Percentiles rank a stretch among this genome's conserved stretches.
Evolutionary conservation across 2,113 vertebrate genomes (phyloP).

Genomic region (Antigone vipio): DNA sequence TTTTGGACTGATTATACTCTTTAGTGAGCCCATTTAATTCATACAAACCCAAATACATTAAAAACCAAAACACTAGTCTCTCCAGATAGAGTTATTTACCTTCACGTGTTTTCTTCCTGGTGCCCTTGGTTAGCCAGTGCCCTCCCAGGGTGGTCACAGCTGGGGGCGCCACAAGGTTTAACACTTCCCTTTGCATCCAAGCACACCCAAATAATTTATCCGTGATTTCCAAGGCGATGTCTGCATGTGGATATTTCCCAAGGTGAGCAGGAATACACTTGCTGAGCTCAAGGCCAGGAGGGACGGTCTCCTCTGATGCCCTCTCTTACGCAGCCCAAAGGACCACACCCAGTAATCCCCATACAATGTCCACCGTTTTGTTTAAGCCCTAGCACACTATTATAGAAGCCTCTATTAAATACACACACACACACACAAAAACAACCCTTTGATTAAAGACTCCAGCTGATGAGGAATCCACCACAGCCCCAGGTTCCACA

Average conservation of each 20-base stretch:
- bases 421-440: background rate
- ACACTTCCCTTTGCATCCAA: fast-evolving
- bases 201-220: background rate
- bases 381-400: background rate
- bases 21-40: background rate
- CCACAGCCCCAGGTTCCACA: background rate
- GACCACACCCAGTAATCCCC: background rate
- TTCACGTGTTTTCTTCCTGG: fast-evolving
- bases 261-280: background rate
- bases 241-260: background rate
- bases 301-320: background rate
- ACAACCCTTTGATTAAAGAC: background rate
- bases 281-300: background rate
- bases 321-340: background rate
- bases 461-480: background rate
- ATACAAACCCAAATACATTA: background rate
- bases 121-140: background rate
- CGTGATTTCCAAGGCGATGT: fast-evolving
- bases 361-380: background rate
- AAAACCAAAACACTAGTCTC: background rate
- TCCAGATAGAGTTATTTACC: background rate
- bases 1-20: too few species aligned
- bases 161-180: background rate
- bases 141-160: background rate
- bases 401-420: background rate